Evolutionary conservation across 2,113 vertebrate species (phyloP).

Genomic region (Gnathonemus longibarbis): DNA sequence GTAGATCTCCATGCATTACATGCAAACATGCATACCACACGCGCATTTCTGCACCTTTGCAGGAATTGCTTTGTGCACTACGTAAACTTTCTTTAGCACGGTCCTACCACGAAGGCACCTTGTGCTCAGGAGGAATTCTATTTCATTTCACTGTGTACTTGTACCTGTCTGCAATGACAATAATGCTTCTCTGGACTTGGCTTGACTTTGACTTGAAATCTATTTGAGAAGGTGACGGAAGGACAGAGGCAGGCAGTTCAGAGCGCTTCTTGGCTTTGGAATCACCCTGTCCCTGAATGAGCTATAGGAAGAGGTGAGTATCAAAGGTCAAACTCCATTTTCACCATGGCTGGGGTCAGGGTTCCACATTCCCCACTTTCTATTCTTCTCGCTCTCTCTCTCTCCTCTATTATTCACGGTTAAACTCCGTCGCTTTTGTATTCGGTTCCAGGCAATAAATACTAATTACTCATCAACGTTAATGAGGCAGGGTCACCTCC

Average conservation of each 20-base stretch:
- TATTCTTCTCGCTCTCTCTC: neutral
- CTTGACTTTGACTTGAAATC: neutral
- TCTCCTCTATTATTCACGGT: neutral
- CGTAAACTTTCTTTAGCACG: neutral
- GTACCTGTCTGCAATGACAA: neutral
- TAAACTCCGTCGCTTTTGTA: neutral
- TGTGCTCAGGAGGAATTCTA: neutral
- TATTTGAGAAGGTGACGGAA: neutral
- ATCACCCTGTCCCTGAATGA: neutral
- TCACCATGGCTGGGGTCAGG: constrained; percentile 5
- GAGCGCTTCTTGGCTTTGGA: neutral
- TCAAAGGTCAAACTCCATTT: constrained; percentile 11
- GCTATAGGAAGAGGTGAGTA: constrained; percentile 16
- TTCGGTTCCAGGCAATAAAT: neutral
- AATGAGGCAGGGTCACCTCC: constrained; percentile 1
- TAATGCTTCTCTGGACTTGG: neutral
- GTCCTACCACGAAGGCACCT: neutral
- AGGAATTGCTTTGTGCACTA: neutral
- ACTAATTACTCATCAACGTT: constrained; percentile 12
- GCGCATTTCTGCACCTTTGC: neutral
- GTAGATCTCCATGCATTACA: neutral
- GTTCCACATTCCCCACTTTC: constrained; percentile 9
- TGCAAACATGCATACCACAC: neutral
- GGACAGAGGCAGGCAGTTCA: neutral
- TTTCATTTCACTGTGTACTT: neutral